Evolutionary conservation across 2,888 invertebrate genomes (phyloP), one percentile per base, ranked within the genome.

Genomic region (Cantharis nigra): DNA sequence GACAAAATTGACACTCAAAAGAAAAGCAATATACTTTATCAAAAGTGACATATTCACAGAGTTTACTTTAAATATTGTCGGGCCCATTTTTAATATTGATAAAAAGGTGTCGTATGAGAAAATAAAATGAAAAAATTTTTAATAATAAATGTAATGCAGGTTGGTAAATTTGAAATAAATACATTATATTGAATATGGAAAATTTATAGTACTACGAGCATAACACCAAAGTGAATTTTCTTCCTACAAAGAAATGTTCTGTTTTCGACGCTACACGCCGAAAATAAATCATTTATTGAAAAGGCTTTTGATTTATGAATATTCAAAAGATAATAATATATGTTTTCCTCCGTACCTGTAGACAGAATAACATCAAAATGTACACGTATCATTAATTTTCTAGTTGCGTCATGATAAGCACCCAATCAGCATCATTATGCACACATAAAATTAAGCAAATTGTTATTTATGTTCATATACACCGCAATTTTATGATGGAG

Each of bases 261-360:
- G 65, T 67, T 67, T 18, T 67, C 65, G 23, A 26, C 65, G 65
- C 26, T 67, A 67, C 16, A 67, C 26, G 18, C 20, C 9, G 71
- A 49, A 49, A 18, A 71, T 23, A 63, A 63, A 71, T 71, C 23
- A 71, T 63, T 63, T 16, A 63, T 64, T 63, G 71, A 70, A 30
- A 33, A 28, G 49, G 63, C 26, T 63, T 71, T 26, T 63, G 63
- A 71, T 71, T 28, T 71, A 64, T 71, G 63, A 71, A 71, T 71
- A 71, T 71, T 63, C 64, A 71, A 64, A 26, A 28, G 71, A 71
- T 71, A 63, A 49, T 23, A 71, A 18, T 71, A 26, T 67, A 23
- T 67, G 65, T 26, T 67, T 67, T 23, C 14, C 9, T 23, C 23
- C 65, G 13, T 23, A 67, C 23, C 64, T 64, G 23, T n/a, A 67